Evolutionary conservation across 2,797 vertebrate genomes (phyloP).

Genomic region (Rhadinocentrus ornatus): DNA sequence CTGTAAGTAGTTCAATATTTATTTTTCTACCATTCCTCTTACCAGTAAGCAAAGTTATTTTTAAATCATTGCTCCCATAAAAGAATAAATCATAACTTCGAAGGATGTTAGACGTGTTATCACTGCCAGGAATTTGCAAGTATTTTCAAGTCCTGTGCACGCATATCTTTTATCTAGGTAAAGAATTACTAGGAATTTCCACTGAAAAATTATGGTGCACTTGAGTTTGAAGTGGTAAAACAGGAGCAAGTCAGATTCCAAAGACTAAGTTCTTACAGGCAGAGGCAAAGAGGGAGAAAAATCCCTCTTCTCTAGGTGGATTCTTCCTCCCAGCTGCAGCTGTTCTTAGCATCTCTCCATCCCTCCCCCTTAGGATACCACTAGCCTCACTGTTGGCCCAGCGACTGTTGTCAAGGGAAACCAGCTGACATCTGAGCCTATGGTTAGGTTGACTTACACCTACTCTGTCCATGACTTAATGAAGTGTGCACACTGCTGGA

Average conservation of each 20-base stretch:
- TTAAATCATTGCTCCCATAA: background rate
- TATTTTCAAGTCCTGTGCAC: constrained; percentile 30
- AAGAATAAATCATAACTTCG: background rate
- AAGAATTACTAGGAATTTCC: constrained; percentile 30
- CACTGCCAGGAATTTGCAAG: constrained; percentile 33
- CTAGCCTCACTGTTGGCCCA: constrained; percentile 62
- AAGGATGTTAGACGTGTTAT: constrained; percentile 36
- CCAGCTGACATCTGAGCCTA: constrained; percentile 59
- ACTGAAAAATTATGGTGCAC: constrained; percentile 25
- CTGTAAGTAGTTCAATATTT: background rate
- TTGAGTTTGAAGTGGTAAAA: constrained; percentile 18
- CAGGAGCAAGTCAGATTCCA: constrained; percentile 22
- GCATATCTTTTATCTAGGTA: constrained; percentile 34
- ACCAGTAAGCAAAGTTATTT: background rate
- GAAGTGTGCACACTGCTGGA: constrained; percentile 66
- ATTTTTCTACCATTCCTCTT: background rate
- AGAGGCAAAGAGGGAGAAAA: constrained; percentile 20
- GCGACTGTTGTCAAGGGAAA: constrained; percentile 77
- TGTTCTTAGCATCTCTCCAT: constrained; percentile 54
- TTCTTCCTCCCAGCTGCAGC: constrained; percentile 60
- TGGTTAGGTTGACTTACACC: constrained; percentile 64
- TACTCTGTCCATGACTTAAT: constrained; percentile 70
- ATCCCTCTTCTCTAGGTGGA: constrained; percentile 41
- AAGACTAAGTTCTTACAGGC: constrained; percentile 30
- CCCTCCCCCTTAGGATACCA: constrained; percentile 53